phyloP scores from a whole-genome alignment of 92 coral and sea anemone species.

The Epizoanthus ramosus region DNA sequence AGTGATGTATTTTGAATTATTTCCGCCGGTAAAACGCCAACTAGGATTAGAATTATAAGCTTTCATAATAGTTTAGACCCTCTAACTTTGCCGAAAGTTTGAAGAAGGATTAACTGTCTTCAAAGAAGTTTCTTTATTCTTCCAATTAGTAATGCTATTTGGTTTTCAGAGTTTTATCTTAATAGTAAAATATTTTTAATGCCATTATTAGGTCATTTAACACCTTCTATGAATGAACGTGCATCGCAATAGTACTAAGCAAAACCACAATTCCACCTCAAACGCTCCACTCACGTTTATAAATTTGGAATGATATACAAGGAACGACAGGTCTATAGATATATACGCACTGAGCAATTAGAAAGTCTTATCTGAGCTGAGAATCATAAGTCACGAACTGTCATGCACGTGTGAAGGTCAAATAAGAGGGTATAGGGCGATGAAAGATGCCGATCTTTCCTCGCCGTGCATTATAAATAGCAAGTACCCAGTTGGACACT shows the following conservation, averaged over 20 bases:
- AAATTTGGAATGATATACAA: neutral
- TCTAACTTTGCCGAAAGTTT: neutral
- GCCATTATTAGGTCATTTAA: neutral
- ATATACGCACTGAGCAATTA: neutral
- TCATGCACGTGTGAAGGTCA: constrained; percentile 10
- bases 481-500: neutral
- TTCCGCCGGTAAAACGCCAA: constrained; percentile 5
- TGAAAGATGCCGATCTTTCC: neutral
- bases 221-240: neutral
- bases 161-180: neutral
- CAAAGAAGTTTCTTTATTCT: neutral
- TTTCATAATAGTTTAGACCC: neutral
- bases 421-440: neutral
- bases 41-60: neutral
- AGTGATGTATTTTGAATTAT: neutral
- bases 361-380: neutral
- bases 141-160: neutral
- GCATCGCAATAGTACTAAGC: neutral
- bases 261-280: neutral
- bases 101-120: neutral
- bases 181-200: neutral
- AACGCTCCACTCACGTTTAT: neutral
- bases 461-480: constrained; percentile 2
- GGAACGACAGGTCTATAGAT: no score
- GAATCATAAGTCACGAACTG: neutral